Percentiles rank a stretch among this genome's conserved stretches.
Evolutionary conservation across 1,140 invertebrate species (phyloP).

Genomic region (Zaprionus ghesquierei): DNA sequence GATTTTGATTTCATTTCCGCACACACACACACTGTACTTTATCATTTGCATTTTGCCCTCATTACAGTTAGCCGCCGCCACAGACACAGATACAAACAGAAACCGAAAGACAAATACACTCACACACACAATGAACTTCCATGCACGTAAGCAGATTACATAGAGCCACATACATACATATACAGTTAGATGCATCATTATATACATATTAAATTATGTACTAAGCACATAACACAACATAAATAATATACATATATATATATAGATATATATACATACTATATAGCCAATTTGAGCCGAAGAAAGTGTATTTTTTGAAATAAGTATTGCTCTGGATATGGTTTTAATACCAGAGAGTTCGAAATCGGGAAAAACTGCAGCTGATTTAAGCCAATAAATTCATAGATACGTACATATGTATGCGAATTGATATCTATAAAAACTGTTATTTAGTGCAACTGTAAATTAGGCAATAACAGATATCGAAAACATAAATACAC

Average conservation of each 20-base stretch:
- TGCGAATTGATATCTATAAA: conserved; percentile 42
- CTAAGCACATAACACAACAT: background rate
- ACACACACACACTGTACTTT: conserved; percentile 1
- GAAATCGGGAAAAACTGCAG: conserved; percentile 12
- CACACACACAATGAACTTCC: conserved; percentile 35
- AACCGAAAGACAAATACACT: conserved; percentile 17
- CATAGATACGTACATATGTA: background rate
- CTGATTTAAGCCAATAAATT: conserved; percentile 17
- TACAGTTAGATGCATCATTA: background rate
- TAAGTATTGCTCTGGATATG: conserved; percentile 53
- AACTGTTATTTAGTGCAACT: conserved; percentile 70
- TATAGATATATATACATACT: conserved; percentile 5
- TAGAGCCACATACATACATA: conserved; percentile 4
- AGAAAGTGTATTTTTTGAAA: conserved; percentile 62
- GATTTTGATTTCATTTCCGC: background rate
- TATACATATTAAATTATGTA: conserved; percentile 10
- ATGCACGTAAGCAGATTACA: conserved; percentile 23
- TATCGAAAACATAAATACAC: background rate
- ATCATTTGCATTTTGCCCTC: conserved; percentile 33
- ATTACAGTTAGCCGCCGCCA: conserved; percentile 29
- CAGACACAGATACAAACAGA: conserved; percentile 14
- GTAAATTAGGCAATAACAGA: conserved; percentile 43
- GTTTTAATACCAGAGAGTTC: conserved; percentile 20
- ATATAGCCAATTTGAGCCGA: conserved; percentile 13
- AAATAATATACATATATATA: conserved; percentile 1